Base-by-base conservation (phyloP, 1,140 invertebrate species). In the Drosophila lowei region DNA sequence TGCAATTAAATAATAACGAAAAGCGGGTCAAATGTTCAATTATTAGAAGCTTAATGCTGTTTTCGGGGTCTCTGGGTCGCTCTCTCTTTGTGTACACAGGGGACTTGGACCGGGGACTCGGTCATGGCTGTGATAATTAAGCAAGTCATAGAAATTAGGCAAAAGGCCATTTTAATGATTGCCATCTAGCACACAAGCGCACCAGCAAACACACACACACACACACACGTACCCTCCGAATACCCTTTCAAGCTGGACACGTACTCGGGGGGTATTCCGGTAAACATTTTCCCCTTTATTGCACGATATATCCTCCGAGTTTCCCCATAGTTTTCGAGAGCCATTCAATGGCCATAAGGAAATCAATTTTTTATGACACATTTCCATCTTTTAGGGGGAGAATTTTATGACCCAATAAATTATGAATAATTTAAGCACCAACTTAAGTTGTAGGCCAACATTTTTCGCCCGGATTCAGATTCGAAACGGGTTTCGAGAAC, bases 71-170 rank as follows among this genome's bases (percentile, higher is more conserved):
- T 47, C 21, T 25, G 23, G 23, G 23, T 25, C 23, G 25, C 43
- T 66, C 48, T 59, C 52, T 52, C 44, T 72, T 42, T 63, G 59
- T 64, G 47, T 73, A 21, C 83, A 50, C 59, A 44, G 41, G 78
- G 52, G 56, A 67, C 46, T 58, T 28, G 48, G 25, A 4, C 9
- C 30, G 30, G 7, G 30, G 8, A 18, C 34, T 68, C 61, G 62
- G 63, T 68, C 57, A 65, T 55, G 62, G 62, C 72, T 86, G 83
- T 78, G 78, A 86, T 86, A 88, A 86, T 86, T 86, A 86, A 86
- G 83, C 83, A 88, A 88, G 83, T 88, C 83, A 88, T 88, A 79
- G 83, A 88, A 88, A 88, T 88, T 88, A 88, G 83, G 83, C 81
- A 88, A 88, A 86, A 83, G 75, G 71, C 74, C 79, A 88, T 88